A percentile compares a stretch with the other conserved stretches of the same genome.
Evolutionary conservation across 2,113 vertebrate species (phyloP).

Genomic region (zebrafish (Danio rerio)): DNA sequence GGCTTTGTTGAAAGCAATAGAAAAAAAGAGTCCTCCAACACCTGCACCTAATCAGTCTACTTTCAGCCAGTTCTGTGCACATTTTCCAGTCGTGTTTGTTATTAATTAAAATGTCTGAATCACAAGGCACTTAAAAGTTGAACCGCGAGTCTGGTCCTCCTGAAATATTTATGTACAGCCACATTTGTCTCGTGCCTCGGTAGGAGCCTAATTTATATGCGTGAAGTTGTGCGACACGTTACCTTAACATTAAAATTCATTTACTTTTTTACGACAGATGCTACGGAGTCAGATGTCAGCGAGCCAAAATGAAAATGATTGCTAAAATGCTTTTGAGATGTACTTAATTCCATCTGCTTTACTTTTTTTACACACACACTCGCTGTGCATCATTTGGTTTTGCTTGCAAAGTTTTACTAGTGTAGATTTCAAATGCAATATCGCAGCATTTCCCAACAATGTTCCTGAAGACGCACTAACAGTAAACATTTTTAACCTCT

Average conservation of each 20-base stretch:
- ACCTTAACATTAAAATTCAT: not conserved
- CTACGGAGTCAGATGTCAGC: conserved; percentile 19
- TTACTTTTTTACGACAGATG: conserved; percentile 4
- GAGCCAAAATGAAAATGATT: conserved; percentile 12
- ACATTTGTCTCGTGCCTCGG: conserved; percentile 12
- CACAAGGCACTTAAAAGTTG: not conserved
- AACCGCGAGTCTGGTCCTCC: not conserved
- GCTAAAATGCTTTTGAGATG: not conserved
- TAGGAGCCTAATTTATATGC: not conserved
- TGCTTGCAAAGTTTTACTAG: not conserved
- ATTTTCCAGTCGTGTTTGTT: not conserved
- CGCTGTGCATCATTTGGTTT: not conserved
- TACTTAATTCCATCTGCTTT: not conserved
- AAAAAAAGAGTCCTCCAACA: not conserved
- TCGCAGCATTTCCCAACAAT: not conserved
- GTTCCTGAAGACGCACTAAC: no score
- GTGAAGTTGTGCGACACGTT: not conserved
- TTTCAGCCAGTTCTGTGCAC: not conserved
- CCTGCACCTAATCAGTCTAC: not conserved
- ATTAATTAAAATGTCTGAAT: conserved; percentile 13
- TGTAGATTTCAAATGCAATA: not conserved
- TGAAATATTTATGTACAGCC: not conserved
- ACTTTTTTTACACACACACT: not conserved
- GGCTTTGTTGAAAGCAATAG: not conserved
- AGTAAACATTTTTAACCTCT: no score